These are phyloP conservation scores for Mesoligia furuncula DNA, from an alignment of 2,888 invertebrate genomes.

Conservation along the genomic window DNA sequence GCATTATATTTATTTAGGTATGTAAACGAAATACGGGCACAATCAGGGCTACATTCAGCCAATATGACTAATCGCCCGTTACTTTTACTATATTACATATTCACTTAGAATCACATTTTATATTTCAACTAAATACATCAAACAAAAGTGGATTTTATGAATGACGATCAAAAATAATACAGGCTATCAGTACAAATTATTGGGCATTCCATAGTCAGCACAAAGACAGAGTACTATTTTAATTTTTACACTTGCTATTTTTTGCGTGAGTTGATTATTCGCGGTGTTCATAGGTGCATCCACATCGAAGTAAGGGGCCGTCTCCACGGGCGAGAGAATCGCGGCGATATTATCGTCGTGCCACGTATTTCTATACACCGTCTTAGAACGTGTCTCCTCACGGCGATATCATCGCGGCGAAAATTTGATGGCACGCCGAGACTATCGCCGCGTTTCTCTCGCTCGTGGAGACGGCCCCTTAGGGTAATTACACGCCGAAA, in stretches of 20 bases:
- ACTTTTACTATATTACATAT: slow-evolving; percentile 67
- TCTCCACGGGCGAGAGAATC: too few species aligned
- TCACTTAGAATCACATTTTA: slow-evolving; percentile 73
- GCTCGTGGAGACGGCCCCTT: too few species aligned
- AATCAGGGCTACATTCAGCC: slow-evolving; percentile 70
- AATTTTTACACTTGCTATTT: neutral
- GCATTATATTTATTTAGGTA: slow-evolving; percentile 81
- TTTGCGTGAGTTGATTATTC: neutral
- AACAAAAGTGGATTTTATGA: slow-evolving; percentile 60
- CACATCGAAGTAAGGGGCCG: too few species aligned
- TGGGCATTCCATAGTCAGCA: slow-evolving; percentile 17
- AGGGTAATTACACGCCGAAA: too few species aligned
- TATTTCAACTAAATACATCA: slow-evolving; percentile 74
- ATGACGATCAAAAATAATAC: slow-evolving; percentile 48
- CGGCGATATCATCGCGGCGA: too few species aligned
- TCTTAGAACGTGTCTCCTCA: too few species aligned
- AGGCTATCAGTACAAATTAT: slow-evolving; percentile 45
- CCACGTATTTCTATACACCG: too few species aligned
- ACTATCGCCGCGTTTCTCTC: too few species aligned
- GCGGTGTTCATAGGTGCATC: neutral
- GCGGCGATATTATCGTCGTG: too few species aligned
- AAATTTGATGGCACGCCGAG: too few species aligned
- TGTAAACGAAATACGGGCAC: slow-evolving; percentile 83
- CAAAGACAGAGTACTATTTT: neutral
- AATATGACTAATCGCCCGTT: slow-evolving; percentile 77